These are phyloP conservation scores for Cephalopachus bancanus DNA, from an alignment of 2,797 vertebrate genomes.

Conservation along the genomic window DNA sequence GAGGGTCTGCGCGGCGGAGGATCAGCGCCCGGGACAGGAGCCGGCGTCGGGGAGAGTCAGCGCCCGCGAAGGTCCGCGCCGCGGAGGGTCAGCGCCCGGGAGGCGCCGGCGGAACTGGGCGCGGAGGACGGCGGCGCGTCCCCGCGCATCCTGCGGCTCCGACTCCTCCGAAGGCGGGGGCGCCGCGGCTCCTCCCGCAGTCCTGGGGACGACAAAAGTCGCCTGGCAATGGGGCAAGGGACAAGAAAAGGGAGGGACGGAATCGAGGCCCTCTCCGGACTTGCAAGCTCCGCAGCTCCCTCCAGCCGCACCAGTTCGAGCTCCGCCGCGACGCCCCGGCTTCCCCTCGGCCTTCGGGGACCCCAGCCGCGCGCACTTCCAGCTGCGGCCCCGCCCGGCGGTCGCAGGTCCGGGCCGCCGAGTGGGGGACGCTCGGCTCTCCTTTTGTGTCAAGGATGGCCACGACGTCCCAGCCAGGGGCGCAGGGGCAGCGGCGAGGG, in stretches of 20 bases:
- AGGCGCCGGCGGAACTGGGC: conserved; percentile 25
- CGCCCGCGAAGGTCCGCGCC: no score
- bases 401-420: not conserved
- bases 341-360: not conserved
- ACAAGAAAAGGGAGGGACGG: not conserved
- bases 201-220: conserved; percentile 52
- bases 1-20: not conserved
- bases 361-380: not conserved
- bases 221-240: not conserved
- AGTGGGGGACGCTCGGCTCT: not conserved
- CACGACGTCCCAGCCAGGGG: not conserved
- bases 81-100: not conserved
- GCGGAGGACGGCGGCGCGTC: conserved; percentile 58
- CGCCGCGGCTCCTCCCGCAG: conserved; percentile 8
- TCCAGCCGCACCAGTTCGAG: not conserved
- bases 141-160: conserved; percentile 60
- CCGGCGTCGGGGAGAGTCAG: no score
- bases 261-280: not conserved
- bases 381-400: not conserved
- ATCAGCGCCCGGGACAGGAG: conserved; percentile 16
- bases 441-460: conserved; percentile 69
- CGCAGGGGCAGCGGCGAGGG: not conserved
- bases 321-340: not conserved
- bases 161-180: conserved; percentile 11
- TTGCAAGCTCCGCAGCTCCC: not conserved